Conservation (phyloP, 2,113 vertebrate genomes). For the Steatornis caripensis region DNA sequence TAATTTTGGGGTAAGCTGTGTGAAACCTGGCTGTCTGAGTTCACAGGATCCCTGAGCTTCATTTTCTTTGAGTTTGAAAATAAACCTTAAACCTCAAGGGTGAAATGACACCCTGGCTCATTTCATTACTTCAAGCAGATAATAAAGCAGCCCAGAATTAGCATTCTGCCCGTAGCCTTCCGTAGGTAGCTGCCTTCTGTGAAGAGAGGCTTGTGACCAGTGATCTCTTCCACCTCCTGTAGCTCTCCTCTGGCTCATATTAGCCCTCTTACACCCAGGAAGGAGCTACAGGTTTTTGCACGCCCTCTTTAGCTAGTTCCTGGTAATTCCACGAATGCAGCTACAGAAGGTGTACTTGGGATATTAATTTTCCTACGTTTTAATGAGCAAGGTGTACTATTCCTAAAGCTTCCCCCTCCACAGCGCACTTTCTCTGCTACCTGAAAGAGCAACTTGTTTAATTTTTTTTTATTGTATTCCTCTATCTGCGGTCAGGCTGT, state of each 20-base stretch:
- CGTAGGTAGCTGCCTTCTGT: background rate
- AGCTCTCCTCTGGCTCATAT: background rate
- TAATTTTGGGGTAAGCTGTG: conserved; percentile 37
- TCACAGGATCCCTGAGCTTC: background rate
- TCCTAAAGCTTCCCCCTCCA: background rate
- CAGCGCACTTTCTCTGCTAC: background rate
- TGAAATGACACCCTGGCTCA: background rate
- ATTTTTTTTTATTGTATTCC: background rate
- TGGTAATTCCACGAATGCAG: background rate
- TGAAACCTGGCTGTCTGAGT: conserved; percentile 13
- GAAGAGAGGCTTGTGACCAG: background rate
- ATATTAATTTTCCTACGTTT: background rate
- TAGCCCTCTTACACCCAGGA: background rate
- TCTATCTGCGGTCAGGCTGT: rapidly evolving
- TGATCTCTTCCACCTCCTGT: background rate
- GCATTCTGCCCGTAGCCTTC: rapidly evolving
- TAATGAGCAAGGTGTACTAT: background rate
- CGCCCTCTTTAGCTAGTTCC: rapidly evolving
- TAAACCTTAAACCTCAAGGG: conserved; percentile 34
- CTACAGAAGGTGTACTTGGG: background rate
- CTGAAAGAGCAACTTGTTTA: background rate
- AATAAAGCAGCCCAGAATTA: background rate
- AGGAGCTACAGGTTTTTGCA: background rate
- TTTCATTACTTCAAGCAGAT: background rate
- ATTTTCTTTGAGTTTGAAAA: conserved; percentile 40